Base-by-base conservation (phyloP, 2,113 vertebrate species). In the Myrmecobius fasciatus region DNA sequence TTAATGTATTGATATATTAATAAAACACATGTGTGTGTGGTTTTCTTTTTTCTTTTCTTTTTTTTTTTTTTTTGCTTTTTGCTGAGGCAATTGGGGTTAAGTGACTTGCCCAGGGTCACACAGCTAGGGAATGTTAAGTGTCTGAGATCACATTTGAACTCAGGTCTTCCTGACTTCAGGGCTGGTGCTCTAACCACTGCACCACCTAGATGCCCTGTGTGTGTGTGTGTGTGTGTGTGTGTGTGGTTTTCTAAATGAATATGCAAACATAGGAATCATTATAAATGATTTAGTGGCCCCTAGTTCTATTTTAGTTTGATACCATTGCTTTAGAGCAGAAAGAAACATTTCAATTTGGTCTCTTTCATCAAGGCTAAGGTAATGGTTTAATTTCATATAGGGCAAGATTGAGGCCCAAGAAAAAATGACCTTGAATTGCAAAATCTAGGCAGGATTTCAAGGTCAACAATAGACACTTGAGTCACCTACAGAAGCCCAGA, bases 331-430 rank as follows among this genome's bases (percentile, higher is more conserved):
- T 75, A 75, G 36, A 17, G 14, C 60, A n/a, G 60, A 75, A 36
- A n/a, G 14, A 75, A 75, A 75, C 60, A 51, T 95, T 93, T 49
- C 67, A 52, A 94, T 90, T 24, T 94, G 91, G 91, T 47, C 25
- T 31, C 36, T 75, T 26, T 25, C 25, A 93, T 60, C 52, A 25
- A 93, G 20, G 26, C 92, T 51, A 51, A 11, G 28, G 89, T 94
- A 36, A 94, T 67, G 31, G 6, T 83, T 53, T 94, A 93, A 90
- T 94, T 92, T 96, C 91, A 94, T 25, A 89, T 48, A 91, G 52
- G 94, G 95, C 49, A 6, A 47, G 92, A 88, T 17, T 83, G 25
- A 96, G 52, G 83, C 67, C 54, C 36, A 93, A n/a, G 53, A 89
- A 43, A 52, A 52, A 92, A 52, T 95, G 51, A 92, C 43, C 83